phyloP scores from a whole-genome alignment of 2,888 invertebrate species.

The Incurvaria masculella region DNA sequence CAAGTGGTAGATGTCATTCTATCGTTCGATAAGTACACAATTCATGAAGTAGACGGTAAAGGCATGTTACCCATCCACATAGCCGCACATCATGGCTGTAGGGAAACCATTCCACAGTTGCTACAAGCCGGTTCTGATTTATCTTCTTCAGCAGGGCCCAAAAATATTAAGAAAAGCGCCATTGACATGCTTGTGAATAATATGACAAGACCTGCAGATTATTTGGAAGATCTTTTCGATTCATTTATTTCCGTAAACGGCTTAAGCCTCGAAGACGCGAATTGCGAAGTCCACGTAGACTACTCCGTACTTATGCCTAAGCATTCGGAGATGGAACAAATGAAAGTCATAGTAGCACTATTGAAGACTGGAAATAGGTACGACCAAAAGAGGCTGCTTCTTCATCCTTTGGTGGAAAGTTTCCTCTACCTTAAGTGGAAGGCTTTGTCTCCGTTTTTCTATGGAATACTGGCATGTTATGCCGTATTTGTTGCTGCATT shows the following conservation, averaged over 20 bases:
- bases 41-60: conserved; percentile 12
- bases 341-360: conserved; percentile 53
- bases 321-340: conserved; percentile 45
- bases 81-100: conserved; percentile 36
- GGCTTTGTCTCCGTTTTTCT: conserved; percentile 51
- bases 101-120: conserved; percentile 28
- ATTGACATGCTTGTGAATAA: conserved; percentile 51
- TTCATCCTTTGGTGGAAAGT: conserved; percentile 57
- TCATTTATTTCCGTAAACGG: conserved; percentile 46
- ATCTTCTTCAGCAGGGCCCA: conserved; percentile 21
- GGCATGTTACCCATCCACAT: conserved; percentile 17
- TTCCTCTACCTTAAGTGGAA: conserved; percentile 58
- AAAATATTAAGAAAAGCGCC: conserved; percentile 40
- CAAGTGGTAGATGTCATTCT: conserved; percentile 15
- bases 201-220: conserved; percentile 50
- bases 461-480: conserved; percentile 46
- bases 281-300: conserved; percentile 48
- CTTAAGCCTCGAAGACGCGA: conserved; percentile 33
- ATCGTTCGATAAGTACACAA: conserved; percentile 13
- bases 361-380: conserved; percentile 51
- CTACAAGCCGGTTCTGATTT: conserved; percentile 19
- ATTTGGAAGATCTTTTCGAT: conserved; percentile 51
- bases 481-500: conserved; percentile 46
- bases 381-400: conserved; percentile 42
- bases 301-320: conserved; percentile 48